Percentiles rank a stretch among this genome's conserved stretches.
These are phyloP conservation scores for Acanthoscelides obtectus DNA, from an alignment of 2,888 invertebrate genomes.

Conservation along the genomic window DNA sequence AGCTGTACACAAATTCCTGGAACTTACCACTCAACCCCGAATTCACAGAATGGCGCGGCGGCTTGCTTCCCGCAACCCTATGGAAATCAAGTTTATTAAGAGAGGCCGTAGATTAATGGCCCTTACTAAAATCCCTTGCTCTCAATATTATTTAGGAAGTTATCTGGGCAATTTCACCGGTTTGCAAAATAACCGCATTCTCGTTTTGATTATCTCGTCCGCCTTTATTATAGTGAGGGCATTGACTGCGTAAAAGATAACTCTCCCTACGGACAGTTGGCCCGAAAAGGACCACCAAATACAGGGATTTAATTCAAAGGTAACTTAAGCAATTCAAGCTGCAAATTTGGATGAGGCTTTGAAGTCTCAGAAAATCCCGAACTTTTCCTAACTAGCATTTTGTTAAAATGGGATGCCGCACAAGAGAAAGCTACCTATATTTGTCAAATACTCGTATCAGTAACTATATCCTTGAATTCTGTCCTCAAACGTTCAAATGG, in stretches of 20 bases:
- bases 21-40: neutral
- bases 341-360: no score
- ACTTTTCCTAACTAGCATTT: no score
- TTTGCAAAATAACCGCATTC: neutral
- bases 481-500: no score
- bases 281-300: neutral
- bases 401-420: no score
- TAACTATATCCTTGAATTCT: no score
- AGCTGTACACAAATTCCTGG: neutral
- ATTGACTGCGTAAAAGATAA: neutral
- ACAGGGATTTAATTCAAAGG: no score
- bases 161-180: neutral
- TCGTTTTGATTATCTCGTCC: neutral
- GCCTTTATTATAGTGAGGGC: neutral
- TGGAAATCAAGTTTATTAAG: neutral
- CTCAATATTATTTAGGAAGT: neutral
- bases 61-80: neutral
- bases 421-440: no score
- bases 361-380: no score
- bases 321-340: no score
- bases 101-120: neutral
- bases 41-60: neutral
- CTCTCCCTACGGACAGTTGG: neutral
- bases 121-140: neutral
- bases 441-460: no score